Evolutionary conservation across 2,113 vertebrate species (phyloP).

Genomic region (Anoplopoma fimbria): DNA sequence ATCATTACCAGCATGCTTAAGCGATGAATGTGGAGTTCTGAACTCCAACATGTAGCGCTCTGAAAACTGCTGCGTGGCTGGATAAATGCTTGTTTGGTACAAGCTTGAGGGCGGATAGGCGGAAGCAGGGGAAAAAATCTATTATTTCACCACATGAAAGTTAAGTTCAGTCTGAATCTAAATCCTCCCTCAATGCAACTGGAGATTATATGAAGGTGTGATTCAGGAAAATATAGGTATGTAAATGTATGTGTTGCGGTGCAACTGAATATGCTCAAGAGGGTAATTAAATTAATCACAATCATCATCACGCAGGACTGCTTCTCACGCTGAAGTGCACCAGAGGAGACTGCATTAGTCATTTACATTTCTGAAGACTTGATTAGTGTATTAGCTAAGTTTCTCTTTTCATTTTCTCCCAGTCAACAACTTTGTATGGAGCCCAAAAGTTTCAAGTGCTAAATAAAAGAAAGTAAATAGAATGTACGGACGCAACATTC

Average conservation of each 20-base stretch:
- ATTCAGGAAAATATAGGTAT: background rate
- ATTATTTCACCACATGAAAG: background rate
- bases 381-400: constrained; percentile 13
- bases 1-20: constrained; percentile 33
- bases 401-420: background rate
- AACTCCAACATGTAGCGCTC: background rate
- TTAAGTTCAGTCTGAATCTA: constrained; percentile 3
- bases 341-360: background rate
- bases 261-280: constrained; percentile 20
- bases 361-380: constrained; percentile 32
- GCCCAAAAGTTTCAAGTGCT: background rate
- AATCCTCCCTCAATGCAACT: background rate
- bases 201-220: background rate
- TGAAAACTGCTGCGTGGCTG: constrained; percentile 5
- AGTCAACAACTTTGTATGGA: background rate
- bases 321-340: constrained; percentile 25
- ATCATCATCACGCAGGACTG: constrained; percentile 16
- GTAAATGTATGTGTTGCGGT: constrained; percentile 2
- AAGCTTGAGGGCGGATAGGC: background rate
- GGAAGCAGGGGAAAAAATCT: background rate
- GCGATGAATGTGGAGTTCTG: constrained; percentile 1
- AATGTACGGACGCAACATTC: background rate
- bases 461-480: background rate
- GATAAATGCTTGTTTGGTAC: constrained; percentile 7
- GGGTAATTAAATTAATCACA: constrained; percentile 35